Evolutionary conservation across 1,140 invertebrate species (phyloP), one percentile per base, ranked within the genome.

Genomic region (Cydia splendana): DNA sequence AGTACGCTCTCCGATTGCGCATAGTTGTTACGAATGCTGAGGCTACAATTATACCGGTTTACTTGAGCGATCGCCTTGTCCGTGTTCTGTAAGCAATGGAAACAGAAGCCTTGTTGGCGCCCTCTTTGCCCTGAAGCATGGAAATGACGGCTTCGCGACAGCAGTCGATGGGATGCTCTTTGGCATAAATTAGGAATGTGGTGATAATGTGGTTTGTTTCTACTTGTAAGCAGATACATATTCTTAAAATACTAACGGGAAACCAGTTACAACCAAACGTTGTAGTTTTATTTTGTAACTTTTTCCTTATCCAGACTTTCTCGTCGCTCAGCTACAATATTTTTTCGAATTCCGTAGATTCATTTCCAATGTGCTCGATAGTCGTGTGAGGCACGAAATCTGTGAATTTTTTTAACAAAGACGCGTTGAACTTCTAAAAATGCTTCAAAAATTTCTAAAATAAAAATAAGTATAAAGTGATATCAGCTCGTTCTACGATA

Each of bases 171-270:
- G 2, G 67, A 71, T 71, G 34, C 65, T 7, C 28, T 69, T n/a
- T 34, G 34, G 38, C 34, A 71, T 71, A 71, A 71, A 45, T 45
- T 38, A 38, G 34, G 34, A 34, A 71, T 71, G 67, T 71, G 15
- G 30, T 38, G n/a, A 38, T 10, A 71, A 34, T 69, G 1, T 69
- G 34, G 2, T 38, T 71, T 71, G 12, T 34, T 15, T 69, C 6
- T 69, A 9, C 9, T 34, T 12, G 15, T 53, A 15, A n/a, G n/a
- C 18, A 53, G 15, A 15, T 18, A 53, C 51, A n/a, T 4, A 4
- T 13, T 28, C 15, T n/a, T n/a, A n/a, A n/a, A n/a, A n/a, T n/a
- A n/a, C n/a, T n/a, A n/a, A n/a, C n/a, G n/a, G n/a, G n/a, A n/a
- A n/a, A n/a, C n/a, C n/a, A n/a, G n/a, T n/a, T n/a, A n/a, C n/a